Evolutionary conservation across 2,113 vertebrate genomes (phyloP).

Genomic region (Triplophysa dalaica): DNA sequence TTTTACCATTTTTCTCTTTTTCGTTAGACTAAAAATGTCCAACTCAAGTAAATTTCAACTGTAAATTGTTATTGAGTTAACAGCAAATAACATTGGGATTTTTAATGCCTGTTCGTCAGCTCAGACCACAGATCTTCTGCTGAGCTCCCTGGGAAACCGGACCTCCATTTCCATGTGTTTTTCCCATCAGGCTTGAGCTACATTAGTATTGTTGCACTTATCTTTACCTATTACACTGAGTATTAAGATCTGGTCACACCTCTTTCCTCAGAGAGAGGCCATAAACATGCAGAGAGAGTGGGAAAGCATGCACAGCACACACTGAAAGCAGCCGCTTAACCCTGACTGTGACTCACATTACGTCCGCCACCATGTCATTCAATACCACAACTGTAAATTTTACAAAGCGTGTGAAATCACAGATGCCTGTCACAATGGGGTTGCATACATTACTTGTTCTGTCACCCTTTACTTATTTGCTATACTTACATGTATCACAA

Average conservation of each 20-base stretch:
- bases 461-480: constrained; percentile 28
- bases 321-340: constrained; percentile 69
- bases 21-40: too few relatives aligned
- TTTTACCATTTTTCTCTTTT: too few relatives aligned
- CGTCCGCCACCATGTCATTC: constrained; percentile 72
- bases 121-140: constrained; percentile 28
- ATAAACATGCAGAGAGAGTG: constrained; percentile 65
- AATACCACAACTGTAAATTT: constrained; percentile 80
- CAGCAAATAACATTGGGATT: constrained; percentile 4
- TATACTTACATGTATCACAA: constrained; percentile 7
- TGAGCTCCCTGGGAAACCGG: constrained; percentile 59
- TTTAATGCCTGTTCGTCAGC: constrained; percentile 34
- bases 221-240: constrained; percentile 71
- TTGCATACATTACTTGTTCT: constrained; percentile 79
- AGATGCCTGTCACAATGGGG: constrained; percentile 74
- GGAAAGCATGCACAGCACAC: constrained; percentile 65
- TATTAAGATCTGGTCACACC: constrained; percentile 73
- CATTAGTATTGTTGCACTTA: constrained; percentile 59
- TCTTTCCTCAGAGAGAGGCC: constrained; percentile 63
- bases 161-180: constrained; percentile 74
- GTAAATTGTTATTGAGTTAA: too few relatives aligned
- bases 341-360: constrained; percentile 70
- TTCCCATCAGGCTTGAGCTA: constrained; percentile 67
- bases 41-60: too few relatives aligned
- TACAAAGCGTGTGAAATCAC: constrained; percentile 81